phyloP scores from a whole-genome alignment of 2,888 invertebrate genomes.

The Miltochrista miniata region DNA sequence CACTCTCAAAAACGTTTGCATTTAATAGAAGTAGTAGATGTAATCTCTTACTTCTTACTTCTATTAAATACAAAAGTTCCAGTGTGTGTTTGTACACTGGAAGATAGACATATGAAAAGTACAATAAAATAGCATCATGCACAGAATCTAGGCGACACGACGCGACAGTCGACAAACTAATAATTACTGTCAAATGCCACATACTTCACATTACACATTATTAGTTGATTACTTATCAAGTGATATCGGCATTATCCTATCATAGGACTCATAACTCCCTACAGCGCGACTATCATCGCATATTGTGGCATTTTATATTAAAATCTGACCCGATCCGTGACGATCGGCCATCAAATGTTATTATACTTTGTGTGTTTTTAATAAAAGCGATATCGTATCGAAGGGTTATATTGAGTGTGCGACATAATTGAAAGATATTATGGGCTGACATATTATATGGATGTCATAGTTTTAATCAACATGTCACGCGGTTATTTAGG shows the following conservation, averaged over 20 bases:
- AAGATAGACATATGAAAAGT: too few species aligned
- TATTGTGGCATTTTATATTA: constrained; percentile 46
- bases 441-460: constrained; percentile 18
- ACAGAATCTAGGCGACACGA: too few species aligned
- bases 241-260: constrained; percentile 38
- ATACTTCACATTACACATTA: constrained; percentile 44
- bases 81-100: too few species aligned
- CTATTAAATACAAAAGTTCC: too few species aligned
- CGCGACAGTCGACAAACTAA: constrained; percentile 23
- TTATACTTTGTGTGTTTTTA: constrained; percentile 42
- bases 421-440: constrained; percentile 33
- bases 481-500: constrained; percentile 6
- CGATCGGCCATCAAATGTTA: constrained; percentile 35
- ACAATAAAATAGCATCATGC: too few species aligned
- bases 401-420: constrained; percentile 25
- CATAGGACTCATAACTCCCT: constrained; percentile 41
- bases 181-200: constrained; percentile 32
- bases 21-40: too few species aligned
- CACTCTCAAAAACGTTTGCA: too few species aligned
- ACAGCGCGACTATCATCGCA: constrained; percentile 29
- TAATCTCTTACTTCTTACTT: too few species aligned
- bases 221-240: constrained; percentile 46
- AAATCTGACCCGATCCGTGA: constrained; percentile 43
- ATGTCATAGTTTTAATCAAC: constrained; percentile 24
- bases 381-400: constrained; percentile 36